Percentiles rank a stretch among this genome's conserved stretches.
These are phyloP conservation scores for Pseudorasbora parva DNA, from an alignment of 2,113 vertebrate species.

Conservation along the genomic window DNA sequence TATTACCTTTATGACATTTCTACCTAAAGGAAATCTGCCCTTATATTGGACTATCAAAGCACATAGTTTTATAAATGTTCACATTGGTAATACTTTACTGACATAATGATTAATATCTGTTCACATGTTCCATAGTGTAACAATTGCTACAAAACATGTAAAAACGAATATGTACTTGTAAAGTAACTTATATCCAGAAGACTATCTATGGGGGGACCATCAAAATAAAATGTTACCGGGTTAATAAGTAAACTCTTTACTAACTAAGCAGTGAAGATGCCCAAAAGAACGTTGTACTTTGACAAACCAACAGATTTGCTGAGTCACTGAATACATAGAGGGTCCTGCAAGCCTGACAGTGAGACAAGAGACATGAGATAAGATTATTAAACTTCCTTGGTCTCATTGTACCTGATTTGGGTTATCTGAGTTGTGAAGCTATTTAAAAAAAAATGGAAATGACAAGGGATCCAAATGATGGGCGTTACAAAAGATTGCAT, in stretches of 20 bases:
- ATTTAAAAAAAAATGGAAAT: slow-evolving; percentile 39
- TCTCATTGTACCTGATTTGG: not conserved
- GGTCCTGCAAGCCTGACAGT: slow-evolving; percentile 9
- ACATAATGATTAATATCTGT: no score
- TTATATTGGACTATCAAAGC: no score
- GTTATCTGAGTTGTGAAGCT: not conserved
- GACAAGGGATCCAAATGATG: slow-evolving; percentile 23
- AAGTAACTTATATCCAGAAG: no score
- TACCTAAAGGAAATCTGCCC: no score
- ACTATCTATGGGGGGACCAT: no score
- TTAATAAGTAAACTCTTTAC: slow-evolving; percentile 74
- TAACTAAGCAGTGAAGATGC: slow-evolving; percentile 40
- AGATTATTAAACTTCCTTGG: not conserved
- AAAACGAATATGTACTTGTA: no score
- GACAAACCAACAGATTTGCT: slow-evolving; percentile 60
- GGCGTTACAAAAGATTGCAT: slow-evolving; percentile 54
- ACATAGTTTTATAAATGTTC: no score
- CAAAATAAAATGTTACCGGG: slow-evolving; percentile 13
- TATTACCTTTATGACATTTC: no score
- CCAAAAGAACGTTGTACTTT: slow-evolving; percentile 70
- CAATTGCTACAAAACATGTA: no score
- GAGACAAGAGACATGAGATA: not conserved
- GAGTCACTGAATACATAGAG: slow-evolving; percentile 55
- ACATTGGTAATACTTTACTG: no score
- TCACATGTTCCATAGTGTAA: no score